Evolutionary conservation across 2,888 invertebrate species (phyloP).

Genomic region (Tricholauxania praeusta): DNA sequence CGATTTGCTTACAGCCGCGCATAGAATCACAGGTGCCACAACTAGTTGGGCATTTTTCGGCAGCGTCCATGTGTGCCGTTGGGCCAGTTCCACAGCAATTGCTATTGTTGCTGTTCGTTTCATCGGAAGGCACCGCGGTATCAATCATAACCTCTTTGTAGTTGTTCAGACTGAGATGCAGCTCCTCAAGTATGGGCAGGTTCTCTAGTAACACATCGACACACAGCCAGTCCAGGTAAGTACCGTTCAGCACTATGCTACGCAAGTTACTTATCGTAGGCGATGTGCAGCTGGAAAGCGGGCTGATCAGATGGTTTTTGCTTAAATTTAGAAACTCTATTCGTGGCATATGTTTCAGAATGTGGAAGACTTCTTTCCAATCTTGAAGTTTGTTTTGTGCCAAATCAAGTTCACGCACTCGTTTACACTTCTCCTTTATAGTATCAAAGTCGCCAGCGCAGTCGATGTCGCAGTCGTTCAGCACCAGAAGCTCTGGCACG

Average conservation of each 20-base stretch:
- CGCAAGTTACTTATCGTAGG: conserved; percentile 73
- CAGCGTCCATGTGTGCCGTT: neutral
- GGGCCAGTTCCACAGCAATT: conserved; percentile 1
- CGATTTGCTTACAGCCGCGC: conserved; percentile 55
- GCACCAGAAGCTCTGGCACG: conserved; percentile 85
- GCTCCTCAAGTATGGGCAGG: conserved; percentile 85
- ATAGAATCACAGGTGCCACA: neutral
- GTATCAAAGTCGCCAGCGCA: conserved; percentile 87
- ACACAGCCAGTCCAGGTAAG: conserved; percentile 86
- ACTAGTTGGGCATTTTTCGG: neutral
- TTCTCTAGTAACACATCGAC: conserved; percentile 81
- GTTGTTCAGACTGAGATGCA: conserved; percentile 93
- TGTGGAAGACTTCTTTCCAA: conserved; percentile 92
- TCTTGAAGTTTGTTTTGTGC: conserved; percentile 91
- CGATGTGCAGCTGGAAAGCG: conserved; percentile 70
- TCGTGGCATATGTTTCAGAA: conserved; percentile 88
- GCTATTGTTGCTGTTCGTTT: conserved; percentile 35
- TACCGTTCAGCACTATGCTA: conserved; percentile 88
- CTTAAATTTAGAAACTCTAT: conserved; percentile 93
- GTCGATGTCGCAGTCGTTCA: conserved; percentile 92
- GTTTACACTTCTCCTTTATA: conserved; percentile 84
- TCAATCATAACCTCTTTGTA: conserved; percentile 82
- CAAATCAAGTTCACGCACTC: conserved; percentile 93
- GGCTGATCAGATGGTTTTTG: conserved; percentile 85
- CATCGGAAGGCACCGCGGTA: conserved; percentile 53